Evolutionary conservation across 2,797 vertebrate species (phyloP), one percentile per base, ranked within the genome.

Genomic region (Chloroceryle inda): DNA sequence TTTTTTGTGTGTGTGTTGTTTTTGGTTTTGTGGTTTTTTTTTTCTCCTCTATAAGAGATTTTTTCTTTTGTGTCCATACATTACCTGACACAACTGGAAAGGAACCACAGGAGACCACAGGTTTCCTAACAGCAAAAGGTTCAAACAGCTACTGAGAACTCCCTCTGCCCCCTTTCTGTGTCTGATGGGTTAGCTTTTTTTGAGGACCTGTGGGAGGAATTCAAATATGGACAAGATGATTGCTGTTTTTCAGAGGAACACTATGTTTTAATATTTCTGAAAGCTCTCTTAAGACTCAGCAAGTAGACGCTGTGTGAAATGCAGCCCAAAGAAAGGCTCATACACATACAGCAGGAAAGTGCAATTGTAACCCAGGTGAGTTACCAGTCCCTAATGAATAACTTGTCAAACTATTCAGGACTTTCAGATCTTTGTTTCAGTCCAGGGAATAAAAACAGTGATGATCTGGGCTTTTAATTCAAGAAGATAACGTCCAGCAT

Each of bases 371-470:
- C 38, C 19, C 73, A 87, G 81, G 89, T 76, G 59, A 74, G 35
- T 2, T 37, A 52, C 4, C n/a, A 55, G 29, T 6, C 21, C 8
- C 29, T 55, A 58, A 81, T 3, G 15, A 12, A 38, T 42, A 55
- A 69, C 73, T 86, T 82, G n/a, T 35, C 74, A 55, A 91, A 47
- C 44, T 63, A 69, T 12, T 85, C 22, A 52, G 24, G 42, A 58
- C 66, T 81, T 95, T 73, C 69, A 42, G 23, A 33, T 55, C 26
- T 92, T 68, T 90, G 10, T 88, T 92, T 79, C 50, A 47, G 49
- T 29, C 33, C 52, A 59, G 63, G 40, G 40, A 87, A 73, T 26
- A 85, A 78, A 92, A 53, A 3, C 9, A 63, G 35, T 15, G 35
- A 59, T 23, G 47, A 66, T 27, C 26, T 69, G 38, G 13, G 55